A percentile compares a stretch with the other conserved stretches of the same genome.
Evolutionary conservation across 1,140 invertebrate species (phyloP).

Genomic region (Acromyrmex charruanus): DNA sequence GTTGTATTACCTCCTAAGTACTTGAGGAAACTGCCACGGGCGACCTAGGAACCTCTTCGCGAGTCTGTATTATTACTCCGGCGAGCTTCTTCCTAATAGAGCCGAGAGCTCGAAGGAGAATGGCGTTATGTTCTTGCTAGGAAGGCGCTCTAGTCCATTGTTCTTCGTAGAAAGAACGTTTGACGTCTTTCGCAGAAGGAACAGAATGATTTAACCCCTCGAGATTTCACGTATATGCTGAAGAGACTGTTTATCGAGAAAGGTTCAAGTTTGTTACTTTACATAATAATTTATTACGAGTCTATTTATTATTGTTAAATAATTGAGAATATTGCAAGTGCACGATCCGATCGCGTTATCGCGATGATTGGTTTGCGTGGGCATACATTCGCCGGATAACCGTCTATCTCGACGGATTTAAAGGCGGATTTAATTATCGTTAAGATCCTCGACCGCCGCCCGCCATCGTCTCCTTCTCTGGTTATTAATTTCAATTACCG

Average conservation of each 20-base stretch:
- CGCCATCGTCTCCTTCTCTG: conserved; percentile 2
- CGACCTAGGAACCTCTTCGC: conserved; percentile 45
- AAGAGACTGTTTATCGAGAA: conserved; percentile 6
- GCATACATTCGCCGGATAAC: conserved; percentile 30
- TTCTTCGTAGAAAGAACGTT: conserved; percentile 58
- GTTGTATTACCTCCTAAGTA: conserved; percentile 62
- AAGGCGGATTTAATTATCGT: conserved; percentile 71
- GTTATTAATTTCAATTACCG: conserved; percentile 74
- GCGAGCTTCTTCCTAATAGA: conserved; percentile 56
- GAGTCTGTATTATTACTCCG: conserved; percentile 57
- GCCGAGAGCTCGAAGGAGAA: conserved; percentile 56
- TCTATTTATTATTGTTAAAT: conserved; percentile 22
- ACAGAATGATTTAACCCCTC: conserved; percentile 45
- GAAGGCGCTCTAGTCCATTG: conserved; percentile 51
- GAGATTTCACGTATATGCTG: not conserved
- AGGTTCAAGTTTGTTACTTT: not conserved
- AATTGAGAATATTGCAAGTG: not conserved
- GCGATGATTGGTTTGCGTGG: conserved; percentile 31
- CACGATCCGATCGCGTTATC: conserved; percentile 4
- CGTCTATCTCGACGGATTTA: conserved; percentile 52
- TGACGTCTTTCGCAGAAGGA: conserved; percentile 42
- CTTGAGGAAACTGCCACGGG: conserved; percentile 55
- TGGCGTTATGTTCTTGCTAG: conserved; percentile 56
- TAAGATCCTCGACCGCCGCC: conserved; percentile 54
- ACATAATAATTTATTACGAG: conserved; percentile 3